phyloP scores from a whole-genome alignment of 2,888 invertebrate species.

The Linnaemya vulpina region DNA sequence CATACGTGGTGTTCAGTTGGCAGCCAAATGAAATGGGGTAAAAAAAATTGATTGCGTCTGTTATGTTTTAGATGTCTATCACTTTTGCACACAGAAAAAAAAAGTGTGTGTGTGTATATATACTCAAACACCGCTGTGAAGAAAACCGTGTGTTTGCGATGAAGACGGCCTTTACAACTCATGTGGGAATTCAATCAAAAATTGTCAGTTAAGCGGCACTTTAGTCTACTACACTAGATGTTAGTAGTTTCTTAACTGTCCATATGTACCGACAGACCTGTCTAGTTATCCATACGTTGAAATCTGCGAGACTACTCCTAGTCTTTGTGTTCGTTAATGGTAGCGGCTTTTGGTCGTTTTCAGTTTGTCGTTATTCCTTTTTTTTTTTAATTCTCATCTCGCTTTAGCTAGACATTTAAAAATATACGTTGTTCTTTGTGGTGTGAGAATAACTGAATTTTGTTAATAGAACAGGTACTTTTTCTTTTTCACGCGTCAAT shows the following conservation, averaged over 20 bases:
- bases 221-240: conserved; percentile 69
- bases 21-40: conserved; percentile 15
- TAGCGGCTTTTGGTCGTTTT: conserved; percentile 61
- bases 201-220: conserved; percentile 77
- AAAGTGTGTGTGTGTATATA: conserved; percentile 13
- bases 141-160: conserved; percentile 64
- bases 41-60: conserved; percentile 61
- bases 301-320: conserved; percentile 40
- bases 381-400: neutral
- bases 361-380: conserved; percentile 4
- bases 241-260: conserved; percentile 63
- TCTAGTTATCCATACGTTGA: conserved; percentile 57
- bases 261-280: conserved; percentile 64
- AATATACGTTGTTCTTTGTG: conserved; percentile 55
- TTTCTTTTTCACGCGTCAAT: conserved; percentile 69
- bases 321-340: conserved; percentile 58
- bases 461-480: conserved; percentile 71
- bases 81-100: conserved; percentile 65
- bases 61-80: conserved; percentile 68
- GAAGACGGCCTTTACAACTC: conserved; percentile 68
- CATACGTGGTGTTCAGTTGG: conserved; percentile 43
- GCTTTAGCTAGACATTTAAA: conserved; percentile 32
- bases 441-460: conserved; percentile 71
- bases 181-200: conserved; percentile 80
- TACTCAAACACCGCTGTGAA: conserved; percentile 38